Conservation (phyloP, 2,797 vertebrate genomes). For the Petrocephalus schoutedeni region DNA sequence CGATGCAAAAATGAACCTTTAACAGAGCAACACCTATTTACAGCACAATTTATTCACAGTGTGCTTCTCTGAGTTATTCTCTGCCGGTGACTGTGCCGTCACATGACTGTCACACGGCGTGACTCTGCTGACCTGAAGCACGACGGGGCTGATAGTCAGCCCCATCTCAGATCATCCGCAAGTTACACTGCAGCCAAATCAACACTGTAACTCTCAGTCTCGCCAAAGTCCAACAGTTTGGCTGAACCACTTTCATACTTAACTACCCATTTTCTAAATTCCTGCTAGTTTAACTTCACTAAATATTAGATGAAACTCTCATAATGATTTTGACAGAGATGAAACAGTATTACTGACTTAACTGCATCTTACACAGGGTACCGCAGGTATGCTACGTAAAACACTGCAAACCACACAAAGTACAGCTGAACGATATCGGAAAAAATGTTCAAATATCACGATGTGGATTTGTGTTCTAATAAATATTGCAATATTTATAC, state of each 20-base stretch:
- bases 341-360: not conserved
- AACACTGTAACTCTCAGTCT: not conserved
- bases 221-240: not conserved
- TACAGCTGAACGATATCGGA: not conserved
- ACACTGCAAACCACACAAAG: not conserved
- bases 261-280: not conserved
- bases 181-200: not conserved
- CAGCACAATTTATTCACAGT: not conserved
- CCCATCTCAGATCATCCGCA: not conserved
- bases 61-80: not conserved
- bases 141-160: not conserved
- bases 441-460: not conserved
- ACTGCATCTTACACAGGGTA: not conserved
- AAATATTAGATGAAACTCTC: not conserved
- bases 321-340: not conserved
- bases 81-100: not conserved
- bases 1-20: not conserved
- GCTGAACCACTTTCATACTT: not conserved
- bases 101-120: not conserved
- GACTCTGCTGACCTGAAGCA: not conserved
- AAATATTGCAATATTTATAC: not conserved
- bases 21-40: not conserved
- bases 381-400: not conserved
- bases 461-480: not conserved
- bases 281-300: not conserved